phyloP scores from a whole-genome alignment of 37 sponge, comb jelly and placozoan genomes.

The Tethya wilhelma region DNA sequence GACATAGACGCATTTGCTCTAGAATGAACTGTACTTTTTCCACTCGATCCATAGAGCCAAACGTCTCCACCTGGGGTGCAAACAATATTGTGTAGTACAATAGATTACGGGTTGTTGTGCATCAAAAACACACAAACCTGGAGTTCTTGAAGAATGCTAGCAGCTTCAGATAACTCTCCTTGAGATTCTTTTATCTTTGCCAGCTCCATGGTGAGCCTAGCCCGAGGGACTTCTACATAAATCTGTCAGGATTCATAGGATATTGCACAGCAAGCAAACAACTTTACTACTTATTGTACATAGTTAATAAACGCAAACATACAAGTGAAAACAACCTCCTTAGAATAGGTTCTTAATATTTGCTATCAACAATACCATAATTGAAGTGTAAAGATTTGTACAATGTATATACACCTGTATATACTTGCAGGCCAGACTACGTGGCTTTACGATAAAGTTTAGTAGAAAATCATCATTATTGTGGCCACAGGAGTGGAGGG shows the following conservation, averaged over 20 bases:
- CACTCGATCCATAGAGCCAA: conserved; percentile 95
- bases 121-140: conserved; percentile 59
- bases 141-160: conserved; percentile 87
- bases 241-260: conserved; percentile 60
- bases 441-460: no score
- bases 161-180: conserved; percentile 85
- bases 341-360: no score
- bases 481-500: no score
- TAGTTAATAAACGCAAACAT: no score
- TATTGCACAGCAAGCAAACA: no score
- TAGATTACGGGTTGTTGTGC: not conserved
- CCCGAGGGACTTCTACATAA: conserved; percentile 97
- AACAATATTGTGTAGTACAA: not conserved
- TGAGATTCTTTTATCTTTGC: conserved; percentile 87
- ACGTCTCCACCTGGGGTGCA: conserved; percentile 93
- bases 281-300: no score
- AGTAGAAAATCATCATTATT: no score
- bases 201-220: conserved; percentile 91
- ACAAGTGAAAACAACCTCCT: no score
- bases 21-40: conserved; percentile 95
- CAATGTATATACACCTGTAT: no score
- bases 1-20: conserved; percentile 96
- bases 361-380: no score
- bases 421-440: no score
- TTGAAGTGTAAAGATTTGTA: no score